Evolutionary conservation across 2,797 vertebrate species (phyloP).

Genomic region (Sebastes wilsoni): DNA sequence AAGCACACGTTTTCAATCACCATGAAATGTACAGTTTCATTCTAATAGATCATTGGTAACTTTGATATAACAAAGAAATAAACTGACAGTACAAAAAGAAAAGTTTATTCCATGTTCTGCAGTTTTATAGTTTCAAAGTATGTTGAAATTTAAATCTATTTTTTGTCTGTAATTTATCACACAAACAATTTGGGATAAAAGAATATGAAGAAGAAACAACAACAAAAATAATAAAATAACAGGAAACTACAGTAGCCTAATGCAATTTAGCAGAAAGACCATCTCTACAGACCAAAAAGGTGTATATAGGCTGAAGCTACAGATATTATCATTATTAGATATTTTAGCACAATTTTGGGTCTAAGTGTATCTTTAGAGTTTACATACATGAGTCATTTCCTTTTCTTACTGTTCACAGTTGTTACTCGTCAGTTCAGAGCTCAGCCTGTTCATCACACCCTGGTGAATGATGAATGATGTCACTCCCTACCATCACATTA

Average conservation of each 20-base stretch:
- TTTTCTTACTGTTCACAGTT: neutral
- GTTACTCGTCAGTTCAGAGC: constrained; percentile 7
- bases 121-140: neutral
- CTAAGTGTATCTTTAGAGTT: neutral
- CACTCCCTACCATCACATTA: constrained; percentile 3
- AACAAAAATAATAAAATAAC: neutral
- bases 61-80: neutral
- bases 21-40: neutral
- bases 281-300: neutral
- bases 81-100: neutral
- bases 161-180: neutral
- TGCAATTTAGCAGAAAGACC: neutral
- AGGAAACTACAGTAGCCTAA: neutral
- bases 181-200: neutral
- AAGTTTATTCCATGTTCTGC: neutral
- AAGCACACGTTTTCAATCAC: neutral
- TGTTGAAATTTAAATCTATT: neutral
- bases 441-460: constrained; percentile 1
- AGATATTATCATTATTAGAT: neutral
- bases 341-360: neutral
- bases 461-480: constrained; percentile 30
- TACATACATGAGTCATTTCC: constrained; percentile 21
- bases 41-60: neutral
- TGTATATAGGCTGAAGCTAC: neutral
- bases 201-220: neutral